These are phyloP conservation scores for Linnaemya vulpina DNA, from an alignment of 2,888 invertebrate species.

Conservation along the genomic window DNA sequence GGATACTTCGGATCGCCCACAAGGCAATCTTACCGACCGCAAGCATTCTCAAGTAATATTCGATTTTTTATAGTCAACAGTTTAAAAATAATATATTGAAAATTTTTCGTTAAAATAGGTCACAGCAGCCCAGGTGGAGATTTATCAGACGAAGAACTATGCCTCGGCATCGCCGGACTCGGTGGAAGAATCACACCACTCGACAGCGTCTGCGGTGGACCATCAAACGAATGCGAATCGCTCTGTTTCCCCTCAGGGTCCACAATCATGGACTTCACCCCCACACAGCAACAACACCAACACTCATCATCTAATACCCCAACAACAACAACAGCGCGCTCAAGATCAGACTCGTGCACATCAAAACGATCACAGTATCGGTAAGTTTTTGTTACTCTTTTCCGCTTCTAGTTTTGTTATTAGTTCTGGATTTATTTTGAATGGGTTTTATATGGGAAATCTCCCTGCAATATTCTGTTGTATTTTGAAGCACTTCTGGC, in stretches of 20 bases:
- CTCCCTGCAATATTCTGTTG: too few species aligned
- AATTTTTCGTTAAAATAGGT: conserved; percentile 75
- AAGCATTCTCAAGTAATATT: conserved; percentile 84
- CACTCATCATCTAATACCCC: conserved; percentile 74
- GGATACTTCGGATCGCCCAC: conserved; percentile 83
- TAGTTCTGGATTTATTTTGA: conserved; percentile 12
- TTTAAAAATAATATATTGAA: not conserved
- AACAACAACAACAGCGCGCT: conserved; percentile 78
- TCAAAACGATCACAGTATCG: conserved; percentile 83
- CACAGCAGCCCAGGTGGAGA: conserved; percentile 84
- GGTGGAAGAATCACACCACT: conserved; percentile 82
- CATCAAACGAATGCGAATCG: conserved; percentile 83
- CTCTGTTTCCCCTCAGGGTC: conserved; percentile 83
- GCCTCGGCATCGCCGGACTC: conserved; percentile 83
- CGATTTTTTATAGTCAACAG: not conserved
- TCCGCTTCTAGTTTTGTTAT: conserved; percentile 26
- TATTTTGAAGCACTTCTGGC: too few species aligned
- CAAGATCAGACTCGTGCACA: conserved; percentile 83
- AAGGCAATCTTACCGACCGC: conserved; percentile 83
- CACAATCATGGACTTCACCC: conserved; percentile 83
- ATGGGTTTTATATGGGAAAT: not conserved
- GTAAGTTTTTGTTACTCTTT: conserved; percentile 74
- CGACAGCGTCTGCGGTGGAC: conserved; percentile 80
- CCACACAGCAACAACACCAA: conserved; percentile 81
- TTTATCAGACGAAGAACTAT: conserved; percentile 84